Evolutionary conservation across 1,140 invertebrate genomes (phyloP), one percentile per base, ranked within the genome.

Genomic region (Phthorimaea operculella): DNA sequence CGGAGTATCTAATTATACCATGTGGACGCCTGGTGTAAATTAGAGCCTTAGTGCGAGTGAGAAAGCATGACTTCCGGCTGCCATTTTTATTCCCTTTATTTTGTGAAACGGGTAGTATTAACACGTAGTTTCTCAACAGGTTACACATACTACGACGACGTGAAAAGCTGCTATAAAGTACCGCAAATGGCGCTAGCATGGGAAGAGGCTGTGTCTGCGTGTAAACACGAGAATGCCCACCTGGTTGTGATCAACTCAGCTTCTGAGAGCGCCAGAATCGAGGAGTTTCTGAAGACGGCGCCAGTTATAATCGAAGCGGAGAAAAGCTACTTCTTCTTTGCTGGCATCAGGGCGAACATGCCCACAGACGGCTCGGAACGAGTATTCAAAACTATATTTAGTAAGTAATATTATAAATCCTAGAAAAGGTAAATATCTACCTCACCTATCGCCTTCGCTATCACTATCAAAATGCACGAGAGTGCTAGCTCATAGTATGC

Each of bases 171-270:
- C 49, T 83, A 84, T 59, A 80, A 70, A 51, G 65, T 79, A 1
- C 62, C 77, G 1, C 15, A 33, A 0, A 28, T 60, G 1, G 42
- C 62, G 0, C 69, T 54, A 17, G 60, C 70, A 0, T 85, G 78
- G 78, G 70, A 73, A 34, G 55, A 74, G 28, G 79, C 82, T 1
- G 76, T 72, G 17, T 54, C 52, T 0, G 71, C 72, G 1, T 84
- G 81, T 51, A 58, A 57, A 2, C 56, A 63, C 0, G 65, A 82
- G 44, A 68, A 67, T 0, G 67, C 74, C 1, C 76, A 83, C 28
- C 59, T 84, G 4, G 67, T 74, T 6, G 62, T 84, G 10, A n/a
- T 84, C 5, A 81, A 83, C 57, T 83, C 79, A 0, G 62, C 66
- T 12, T 39, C 64, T 0, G 77, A 82, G 57, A 58, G 57, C 4